phyloP scores from a whole-genome alignment of 2,113 vertebrate species.

The Sphyrna mokarran region DNA sequence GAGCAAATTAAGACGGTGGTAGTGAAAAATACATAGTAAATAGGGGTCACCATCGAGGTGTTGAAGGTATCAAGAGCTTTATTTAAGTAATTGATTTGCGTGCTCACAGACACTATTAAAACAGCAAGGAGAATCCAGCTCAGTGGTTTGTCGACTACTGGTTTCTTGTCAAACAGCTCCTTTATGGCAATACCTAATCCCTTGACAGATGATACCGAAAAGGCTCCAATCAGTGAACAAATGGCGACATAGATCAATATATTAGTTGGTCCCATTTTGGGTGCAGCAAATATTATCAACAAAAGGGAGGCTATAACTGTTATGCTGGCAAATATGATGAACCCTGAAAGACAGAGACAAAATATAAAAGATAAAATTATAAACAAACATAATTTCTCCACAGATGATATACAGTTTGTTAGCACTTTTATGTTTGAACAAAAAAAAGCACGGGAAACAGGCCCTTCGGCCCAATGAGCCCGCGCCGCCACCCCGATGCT shows the following conservation, averaged over 20 bases:
- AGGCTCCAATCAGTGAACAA: slow-evolving; percentile 67
- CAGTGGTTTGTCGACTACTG: slow-evolving; percentile 54
- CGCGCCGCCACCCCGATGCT: too few relatives aligned
- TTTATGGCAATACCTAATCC: slow-evolving; percentile 68
- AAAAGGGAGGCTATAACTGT: slow-evolving; percentile 48
- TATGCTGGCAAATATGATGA: slow-evolving; percentile 59
- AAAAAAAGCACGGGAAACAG: too few relatives aligned
- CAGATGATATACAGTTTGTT: not conserved
- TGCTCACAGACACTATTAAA: slow-evolving; percentile 56
- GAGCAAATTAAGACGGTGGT: slow-evolving; percentile 60
- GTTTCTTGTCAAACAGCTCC: slow-evolving; percentile 52
- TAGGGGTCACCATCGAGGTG: slow-evolving; percentile 64
- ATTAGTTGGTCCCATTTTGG: slow-evolving; percentile 61
- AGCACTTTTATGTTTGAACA: not conserved
- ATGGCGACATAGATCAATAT: slow-evolving; percentile 65
- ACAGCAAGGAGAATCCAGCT: slow-evolving; percentile 54
- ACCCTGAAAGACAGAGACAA: slow-evolving; percentile 49
- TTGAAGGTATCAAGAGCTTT: slow-evolving; percentile 66
- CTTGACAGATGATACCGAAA: slow-evolving; percentile 70
- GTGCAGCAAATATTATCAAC: slow-evolving; percentile 59
- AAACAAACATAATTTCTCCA: not conserved
- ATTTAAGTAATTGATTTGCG: slow-evolving; percentile 72
- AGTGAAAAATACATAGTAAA: slow-evolving; percentile 71
- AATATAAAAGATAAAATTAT: not conserved
- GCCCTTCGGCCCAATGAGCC: too few relatives aligned